Percentiles rank a stretch among this genome's conserved stretches.
phyloP scores from a whole-genome alignment of 2,113 vertebrate species.

The Poicephalus meyeri region DNA sequence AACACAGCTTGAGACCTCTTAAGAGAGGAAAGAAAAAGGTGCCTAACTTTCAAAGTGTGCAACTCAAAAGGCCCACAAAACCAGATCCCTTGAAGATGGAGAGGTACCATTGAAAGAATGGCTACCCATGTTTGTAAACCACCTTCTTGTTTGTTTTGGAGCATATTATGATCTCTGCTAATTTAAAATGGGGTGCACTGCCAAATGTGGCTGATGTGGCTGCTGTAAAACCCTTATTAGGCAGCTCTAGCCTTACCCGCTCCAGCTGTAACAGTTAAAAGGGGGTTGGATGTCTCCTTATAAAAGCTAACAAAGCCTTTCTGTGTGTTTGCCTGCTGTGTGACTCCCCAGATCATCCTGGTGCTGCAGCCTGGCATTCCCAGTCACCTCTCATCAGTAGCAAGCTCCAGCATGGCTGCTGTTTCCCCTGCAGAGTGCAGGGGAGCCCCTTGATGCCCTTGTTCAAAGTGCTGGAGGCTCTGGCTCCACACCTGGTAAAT shows the following conservation, averaged over 20 bases:
- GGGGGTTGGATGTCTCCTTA: background rate
- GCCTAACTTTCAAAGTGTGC: background rate
- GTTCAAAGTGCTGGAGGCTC: background rate
- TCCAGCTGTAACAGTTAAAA: background rate
- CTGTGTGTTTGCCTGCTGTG: background rate
- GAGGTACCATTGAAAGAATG: background rate
- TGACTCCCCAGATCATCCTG: fast-evolving
- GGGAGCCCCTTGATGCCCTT: background rate
- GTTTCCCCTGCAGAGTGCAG: background rate
- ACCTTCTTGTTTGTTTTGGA: background rate
- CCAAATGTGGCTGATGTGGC: background rate
- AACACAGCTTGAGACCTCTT: background rate
- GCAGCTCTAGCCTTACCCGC: background rate
- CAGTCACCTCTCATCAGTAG: background rate
- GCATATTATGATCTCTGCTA: background rate
- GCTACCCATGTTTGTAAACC: background rate
- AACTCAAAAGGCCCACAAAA: background rate
- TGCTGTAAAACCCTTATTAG: background rate
- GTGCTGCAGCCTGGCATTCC: background rate
- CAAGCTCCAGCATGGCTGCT: background rate
- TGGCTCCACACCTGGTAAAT: background rate
- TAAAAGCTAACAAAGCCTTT: background rate
- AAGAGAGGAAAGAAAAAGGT: background rate
- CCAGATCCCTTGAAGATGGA: background rate
- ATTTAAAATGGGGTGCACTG: background rate